These are phyloP conservation scores for Oreortyx pictus DNA, from an alignment of 2,797 vertebrate genomes.

Conservation along the genomic window DNA sequence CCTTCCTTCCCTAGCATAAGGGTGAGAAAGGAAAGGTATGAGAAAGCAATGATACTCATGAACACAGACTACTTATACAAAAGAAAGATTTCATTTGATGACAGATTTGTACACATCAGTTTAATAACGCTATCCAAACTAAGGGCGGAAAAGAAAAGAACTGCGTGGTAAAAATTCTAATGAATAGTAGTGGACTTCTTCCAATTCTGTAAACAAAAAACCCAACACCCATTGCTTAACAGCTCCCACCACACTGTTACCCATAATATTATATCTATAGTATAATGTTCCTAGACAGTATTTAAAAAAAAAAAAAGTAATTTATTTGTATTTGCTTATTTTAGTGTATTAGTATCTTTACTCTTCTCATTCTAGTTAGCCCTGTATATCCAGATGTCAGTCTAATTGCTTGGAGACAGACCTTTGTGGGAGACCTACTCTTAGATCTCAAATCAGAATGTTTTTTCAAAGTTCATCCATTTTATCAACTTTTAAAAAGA, in stretches of 20 bases:
- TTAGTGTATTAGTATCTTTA: neutral
- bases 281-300: neutral
- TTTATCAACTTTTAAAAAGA: neutral
- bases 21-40: neutral
- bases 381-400: neutral
- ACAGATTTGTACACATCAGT: neutral
- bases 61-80: neutral
- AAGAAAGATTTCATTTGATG: neutral
- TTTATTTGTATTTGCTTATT: neutral
- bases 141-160: neutral
- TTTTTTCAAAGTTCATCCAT: neutral
- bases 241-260: neutral
- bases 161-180: neutral
- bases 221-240: accelerated
- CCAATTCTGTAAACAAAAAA: neutral
- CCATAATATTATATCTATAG: neutral
- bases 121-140: neutral
- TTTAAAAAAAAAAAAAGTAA: neutral
- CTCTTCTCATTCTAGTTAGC: neutral
- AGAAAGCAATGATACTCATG: neutral
- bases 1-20: conserved; percentile 84
- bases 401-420: neutral
- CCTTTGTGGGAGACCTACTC: neutral
- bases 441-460: neutral
- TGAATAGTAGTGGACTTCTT: neutral